Base-by-base conservation (phyloP, 2,888 invertebrate species). In the Cephus spinipes region DNA sequence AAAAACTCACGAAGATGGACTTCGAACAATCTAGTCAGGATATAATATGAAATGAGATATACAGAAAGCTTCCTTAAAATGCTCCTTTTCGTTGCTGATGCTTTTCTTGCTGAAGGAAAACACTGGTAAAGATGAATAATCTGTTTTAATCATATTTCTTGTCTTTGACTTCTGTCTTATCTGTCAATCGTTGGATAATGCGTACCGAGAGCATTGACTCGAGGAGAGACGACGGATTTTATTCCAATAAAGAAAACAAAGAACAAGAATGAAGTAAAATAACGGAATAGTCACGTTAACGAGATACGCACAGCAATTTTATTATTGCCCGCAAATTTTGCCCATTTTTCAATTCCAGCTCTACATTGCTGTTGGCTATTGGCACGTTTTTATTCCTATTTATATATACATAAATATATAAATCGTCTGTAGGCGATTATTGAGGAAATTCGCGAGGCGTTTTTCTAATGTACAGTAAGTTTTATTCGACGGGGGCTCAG, bases 401-500 rank as follows among this genome's bases (percentile, higher is more conserved):
- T 74, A 74, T 76, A 31, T 34, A 73, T 40, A 40, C 15, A 12
- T 34, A 34, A 34, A 34, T 32, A 32, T 33, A 34, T 34, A 34
- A 11, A 34, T 12, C 35, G 12, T 12, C 35, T 12, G 12, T 76
- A 74, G 73, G 36, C 68, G 35, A 74, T 68, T 73, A 78, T 69
- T 30, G 34, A 75, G 75, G 76, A 75, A 79, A 77, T 81, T 81
- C 75, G 71, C 69, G 73, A 55, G 74, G 76, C 77, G 55, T 55
- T 69, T 77, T 74, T 75, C 76, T 55, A 69, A 76, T 80, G 78
- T 78, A 80, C 71, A 79, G 77, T 77, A 73, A 77, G 68, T 77
- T 79, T 73, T 30, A 71, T 78, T 79, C 80, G 71, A 82, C 74
- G 30, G 79, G 81, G 75, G 85, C 83, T 83, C 82, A 75, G 78